Evolutionary conservation across 1,140 invertebrate species (phyloP).

Genomic region (Dinothrombium tinctorium): DNA sequence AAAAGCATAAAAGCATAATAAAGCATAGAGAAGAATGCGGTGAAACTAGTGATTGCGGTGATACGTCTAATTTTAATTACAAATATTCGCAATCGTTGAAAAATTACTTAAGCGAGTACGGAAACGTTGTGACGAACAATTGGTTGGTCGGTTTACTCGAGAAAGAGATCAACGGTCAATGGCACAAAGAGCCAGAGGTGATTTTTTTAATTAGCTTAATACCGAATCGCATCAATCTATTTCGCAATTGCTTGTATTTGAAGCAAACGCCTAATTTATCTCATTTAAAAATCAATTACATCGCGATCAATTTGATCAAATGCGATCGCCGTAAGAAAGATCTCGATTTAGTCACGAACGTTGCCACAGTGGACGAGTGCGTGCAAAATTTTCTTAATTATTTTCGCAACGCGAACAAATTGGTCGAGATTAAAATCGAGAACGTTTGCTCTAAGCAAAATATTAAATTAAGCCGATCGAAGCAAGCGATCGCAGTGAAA

Average conservation of each 20-base stretch:
- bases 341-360: slow-evolving; percentile 1
- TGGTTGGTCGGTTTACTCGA: slow-evolving; percentile 20
- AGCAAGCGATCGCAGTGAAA: slow-evolving; percentile 2
- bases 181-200: neutral
- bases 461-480: neutral
- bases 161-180: slow-evolving; percentile 16
- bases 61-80: neutral
- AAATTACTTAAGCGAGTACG: slow-evolving; percentile 3
- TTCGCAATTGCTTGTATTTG: slow-evolving; percentile 9
- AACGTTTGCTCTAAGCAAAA: neutral
- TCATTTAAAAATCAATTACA: slow-evolving; percentile 7
- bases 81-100: neutral
- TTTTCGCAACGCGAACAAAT: slow-evolving; percentile 8
- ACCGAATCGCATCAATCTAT: slow-evolving; percentile 10
- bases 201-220: slow-evolving; percentile 10
- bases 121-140: slow-evolving; percentile 13
- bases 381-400: slow-evolving; percentile 9
- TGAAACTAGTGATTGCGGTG: neutral
- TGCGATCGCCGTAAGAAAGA: slow-evolving; percentile 4
- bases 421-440: slow-evolving; percentile 7
- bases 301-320: slow-evolving; percentile 9
- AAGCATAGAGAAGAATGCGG: neutral
- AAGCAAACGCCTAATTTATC: slow-evolving; percentile 9
- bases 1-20: neutral
- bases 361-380: slow-evolving; percentile 1